These are phyloP conservation scores for Zygothrica quintamaculata DNA, from an alignment of 2,888 invertebrate genomes.

Conservation along the genomic window DNA sequence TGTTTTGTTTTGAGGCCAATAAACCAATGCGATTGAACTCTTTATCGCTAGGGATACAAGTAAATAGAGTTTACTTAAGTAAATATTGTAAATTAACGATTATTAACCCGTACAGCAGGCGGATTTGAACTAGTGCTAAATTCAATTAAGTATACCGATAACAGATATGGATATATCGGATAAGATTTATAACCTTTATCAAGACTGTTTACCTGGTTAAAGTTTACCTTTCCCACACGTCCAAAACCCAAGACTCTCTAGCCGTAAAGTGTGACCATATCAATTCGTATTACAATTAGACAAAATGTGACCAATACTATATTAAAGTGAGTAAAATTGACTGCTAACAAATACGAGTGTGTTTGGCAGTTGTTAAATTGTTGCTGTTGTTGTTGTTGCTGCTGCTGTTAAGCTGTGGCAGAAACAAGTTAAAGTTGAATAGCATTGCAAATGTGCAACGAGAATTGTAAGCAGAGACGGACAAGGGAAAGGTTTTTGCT, in stretches of 20 bases:
- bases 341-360: slow-evolving; percentile 34
- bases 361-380: slow-evolving; percentile 22
- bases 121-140: slow-evolving; percentile 61
- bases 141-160: slow-evolving; percentile 31
- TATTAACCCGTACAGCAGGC: slow-evolving; percentile 29
- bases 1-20: slow-evolving; percentile 46
- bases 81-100: slow-evolving; percentile 58
- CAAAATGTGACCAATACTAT: slow-evolving; percentile 50
- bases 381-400: slow-evolving; percentile 23
- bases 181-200: slow-evolving; percentile 64
- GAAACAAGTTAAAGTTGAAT: slow-evolving; percentile 73
- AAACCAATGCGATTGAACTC: slow-evolving; percentile 78
- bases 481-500: slow-evolving; percentile 12
- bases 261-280: slow-evolving; percentile 26
- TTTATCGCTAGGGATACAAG: slow-evolving; percentile 55
- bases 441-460: slow-evolving; percentile 70
- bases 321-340: slow-evolving; percentile 64
- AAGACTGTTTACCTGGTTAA: slow-evolving; percentile 35
- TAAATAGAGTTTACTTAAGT: slow-evolving; percentile 38
- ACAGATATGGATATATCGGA: background rate
- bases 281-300: slow-evolving; percentile 33
- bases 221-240: slow-evolving; percentile 73
- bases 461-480: slow-evolving; percentile 42
- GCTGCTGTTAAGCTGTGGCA: slow-evolving; percentile 37
- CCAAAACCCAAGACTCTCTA: background rate